Evolutionary conservation across 64 coral and sea anemone species (phyloP).

Genomic region (Orbicella faveolata): DNA sequence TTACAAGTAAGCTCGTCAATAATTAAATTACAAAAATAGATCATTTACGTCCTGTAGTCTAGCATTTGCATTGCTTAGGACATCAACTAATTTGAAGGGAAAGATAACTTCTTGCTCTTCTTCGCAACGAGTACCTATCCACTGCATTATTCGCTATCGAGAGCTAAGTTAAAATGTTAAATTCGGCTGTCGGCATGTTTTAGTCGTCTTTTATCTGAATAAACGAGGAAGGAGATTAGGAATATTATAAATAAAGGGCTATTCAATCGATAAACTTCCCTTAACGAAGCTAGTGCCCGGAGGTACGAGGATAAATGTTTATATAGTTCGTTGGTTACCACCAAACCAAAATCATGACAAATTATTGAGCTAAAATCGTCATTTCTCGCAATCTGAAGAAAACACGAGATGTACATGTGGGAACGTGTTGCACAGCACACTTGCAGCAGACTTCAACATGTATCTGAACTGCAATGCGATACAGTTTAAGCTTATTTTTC

Average conservation of each 20-base stretch:
- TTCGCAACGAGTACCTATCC: background rate
- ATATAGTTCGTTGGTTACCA: background rate
- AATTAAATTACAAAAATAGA: background rate
- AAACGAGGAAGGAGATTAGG: too few species aligned
- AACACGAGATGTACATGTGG: background rate
- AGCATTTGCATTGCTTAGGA: background rate
- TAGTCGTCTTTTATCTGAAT: too few species aligned
- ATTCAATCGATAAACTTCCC: too few species aligned
- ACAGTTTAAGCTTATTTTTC: background rate
- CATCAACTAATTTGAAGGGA: background rate
- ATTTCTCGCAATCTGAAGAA: background rate
- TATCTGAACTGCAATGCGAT: background rate
- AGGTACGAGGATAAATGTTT: too few species aligned
- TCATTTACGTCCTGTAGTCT: background rate
- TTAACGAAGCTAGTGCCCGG: too few species aligned
- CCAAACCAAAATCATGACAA: background rate
- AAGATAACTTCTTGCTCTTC: background rate
- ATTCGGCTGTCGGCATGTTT: background rate
- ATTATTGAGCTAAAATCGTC: background rate
- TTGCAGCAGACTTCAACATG: background rate
- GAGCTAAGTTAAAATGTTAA: background rate
- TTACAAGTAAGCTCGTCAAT: background rate
- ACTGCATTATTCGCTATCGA: background rate
- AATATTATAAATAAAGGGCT: too few species aligned
- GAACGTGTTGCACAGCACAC: background rate